phyloP scores from a whole-genome alignment of 1,140 invertebrate species.

The Oppia nitens region DNA sequence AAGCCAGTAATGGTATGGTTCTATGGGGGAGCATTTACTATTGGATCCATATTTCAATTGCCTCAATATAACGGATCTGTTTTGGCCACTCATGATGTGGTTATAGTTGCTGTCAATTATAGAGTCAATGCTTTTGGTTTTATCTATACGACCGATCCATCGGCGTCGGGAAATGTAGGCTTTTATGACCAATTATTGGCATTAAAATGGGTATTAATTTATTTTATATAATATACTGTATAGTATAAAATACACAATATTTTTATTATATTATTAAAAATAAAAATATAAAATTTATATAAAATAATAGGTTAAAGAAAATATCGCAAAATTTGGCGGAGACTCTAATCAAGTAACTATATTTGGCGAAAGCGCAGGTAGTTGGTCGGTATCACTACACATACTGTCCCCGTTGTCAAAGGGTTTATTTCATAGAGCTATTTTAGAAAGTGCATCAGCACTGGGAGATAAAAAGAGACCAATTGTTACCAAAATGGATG shows the following conservation, averaged over 20 bases:
- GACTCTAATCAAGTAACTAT: constrained; percentile 57
- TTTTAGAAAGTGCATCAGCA: background rate
- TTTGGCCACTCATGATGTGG: constrained; percentile 46
- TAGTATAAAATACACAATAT: no score
- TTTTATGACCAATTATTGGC: constrained; percentile 1
- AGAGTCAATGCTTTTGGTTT: constrained; percentile 20
- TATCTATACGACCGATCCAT: constrained; percentile 25
- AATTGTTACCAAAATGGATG: no score
- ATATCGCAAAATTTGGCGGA: constrained; percentile 26
- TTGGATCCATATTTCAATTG: constrained; percentile 1
- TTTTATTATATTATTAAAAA: no score
- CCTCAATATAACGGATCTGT: constrained; percentile 51
- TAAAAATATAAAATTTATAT: no score
- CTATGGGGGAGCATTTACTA: constrained; percentile 14
- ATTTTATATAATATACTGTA: no score
- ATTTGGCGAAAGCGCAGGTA: constrained; percentile 89
- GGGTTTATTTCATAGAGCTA: constrained; percentile 7
- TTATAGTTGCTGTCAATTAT: constrained; percentile 39
- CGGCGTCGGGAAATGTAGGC: constrained; percentile 57
- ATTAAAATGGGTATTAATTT: constrained; percentile 29
- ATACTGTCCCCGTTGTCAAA: constrained; percentile 12
- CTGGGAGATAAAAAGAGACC: no score
- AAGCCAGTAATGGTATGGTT: constrained; percentile 16
- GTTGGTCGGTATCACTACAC: constrained; percentile 51
- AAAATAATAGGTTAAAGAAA: no score